A percentile compares a stretch with the other conserved stretches of the same genome.
phyloP scores from a whole-genome alignment of 2,888 invertebrate species.

The Leptopterna dolabrata region DNA sequence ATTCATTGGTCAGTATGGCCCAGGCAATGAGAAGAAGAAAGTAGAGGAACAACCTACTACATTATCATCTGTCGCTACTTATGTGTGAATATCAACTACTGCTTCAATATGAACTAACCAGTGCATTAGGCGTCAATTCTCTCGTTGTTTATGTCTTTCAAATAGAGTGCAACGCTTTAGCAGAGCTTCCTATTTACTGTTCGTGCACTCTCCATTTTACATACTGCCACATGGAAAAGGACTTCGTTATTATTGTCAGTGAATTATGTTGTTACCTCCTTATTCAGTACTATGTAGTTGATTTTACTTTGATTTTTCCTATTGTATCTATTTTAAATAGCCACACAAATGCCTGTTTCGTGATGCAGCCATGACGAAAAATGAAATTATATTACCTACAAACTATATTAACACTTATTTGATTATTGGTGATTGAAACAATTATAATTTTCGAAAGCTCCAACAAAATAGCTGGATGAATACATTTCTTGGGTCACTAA shows the following conservation, averaged over 20 bases:
- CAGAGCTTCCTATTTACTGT: slow-evolving; percentile 60
- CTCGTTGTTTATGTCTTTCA: slow-evolving; percentile 61
- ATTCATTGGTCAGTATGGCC: slow-evolving; percentile 96
- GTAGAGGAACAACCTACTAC: slow-evolving; percentile 63
- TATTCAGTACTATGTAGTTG: slow-evolving; percentile 19
- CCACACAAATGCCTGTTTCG: background rate
- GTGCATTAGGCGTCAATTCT: slow-evolving; percentile 60
- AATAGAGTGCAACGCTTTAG: slow-evolving; percentile 61
- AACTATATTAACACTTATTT: background rate
- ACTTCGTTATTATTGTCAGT: slow-evolving; percentile 34
- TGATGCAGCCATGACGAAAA: slow-evolving; percentile 5
- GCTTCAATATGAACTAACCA: slow-evolving; percentile 56
- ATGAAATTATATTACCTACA: background rate
- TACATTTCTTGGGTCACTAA: background rate
- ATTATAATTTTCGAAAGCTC: background rate
- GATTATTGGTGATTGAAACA: background rate
- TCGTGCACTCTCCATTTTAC: slow-evolving; percentile 47
- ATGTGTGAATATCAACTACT: slow-evolving; percentile 66
- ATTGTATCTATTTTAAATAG: slow-evolving; percentile 6
- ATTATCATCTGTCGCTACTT: slow-evolving; percentile 70
- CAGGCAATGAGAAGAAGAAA: slow-evolving; percentile 69
- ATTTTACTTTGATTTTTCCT: background rate
- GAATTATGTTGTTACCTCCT: slow-evolving; percentile 50
- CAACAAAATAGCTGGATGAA: background rate
- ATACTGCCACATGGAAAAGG: slow-evolving; percentile 46